phyloP scores from a whole-genome alignment of 2,113 vertebrate species.

The Taxidea taxus region DNA sequence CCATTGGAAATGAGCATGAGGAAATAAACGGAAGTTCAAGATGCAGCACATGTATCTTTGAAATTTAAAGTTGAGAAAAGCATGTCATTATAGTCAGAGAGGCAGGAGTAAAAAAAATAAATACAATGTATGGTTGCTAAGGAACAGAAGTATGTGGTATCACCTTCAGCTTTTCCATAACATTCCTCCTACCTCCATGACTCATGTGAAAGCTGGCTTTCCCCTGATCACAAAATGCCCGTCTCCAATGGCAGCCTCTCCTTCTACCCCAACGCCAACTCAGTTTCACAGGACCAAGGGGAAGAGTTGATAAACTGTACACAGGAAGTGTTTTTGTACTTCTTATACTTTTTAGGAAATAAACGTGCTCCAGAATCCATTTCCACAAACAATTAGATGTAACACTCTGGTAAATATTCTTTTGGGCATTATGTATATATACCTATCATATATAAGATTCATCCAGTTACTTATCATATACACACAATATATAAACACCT shows the following conservation, averaged over 20 bases:
- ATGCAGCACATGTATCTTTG: neutral
- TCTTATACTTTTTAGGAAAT: neutral
- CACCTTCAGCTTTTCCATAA: neutral
- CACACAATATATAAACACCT: neutral
- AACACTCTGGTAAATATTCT: neutral
- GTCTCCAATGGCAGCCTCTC: neutral
- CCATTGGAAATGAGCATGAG: neutral
- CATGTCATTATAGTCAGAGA: neutral
- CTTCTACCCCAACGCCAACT: neutral
- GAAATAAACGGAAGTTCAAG: neutral
- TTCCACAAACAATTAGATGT: neutral
- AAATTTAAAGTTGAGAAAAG: neutral
- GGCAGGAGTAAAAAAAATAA: neutral
- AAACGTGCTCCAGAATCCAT: neutral
- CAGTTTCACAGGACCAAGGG: neutral
- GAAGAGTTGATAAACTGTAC: neutral
- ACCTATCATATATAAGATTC: neutral
- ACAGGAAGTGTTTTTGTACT: neutral
- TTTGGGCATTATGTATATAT: neutral
- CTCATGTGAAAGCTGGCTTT: neutral
- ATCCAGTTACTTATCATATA: neutral
- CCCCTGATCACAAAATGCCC: neutral
- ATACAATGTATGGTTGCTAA: neutral
- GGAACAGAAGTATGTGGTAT: neutral
- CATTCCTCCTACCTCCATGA: neutral